Percentiles rank a stretch among this genome's conserved stretches.
These are phyloP conservation scores for Calycopis cecrops DNA, from an alignment of 1,140 invertebrate genomes.

Conservation along the genomic window DNA sequence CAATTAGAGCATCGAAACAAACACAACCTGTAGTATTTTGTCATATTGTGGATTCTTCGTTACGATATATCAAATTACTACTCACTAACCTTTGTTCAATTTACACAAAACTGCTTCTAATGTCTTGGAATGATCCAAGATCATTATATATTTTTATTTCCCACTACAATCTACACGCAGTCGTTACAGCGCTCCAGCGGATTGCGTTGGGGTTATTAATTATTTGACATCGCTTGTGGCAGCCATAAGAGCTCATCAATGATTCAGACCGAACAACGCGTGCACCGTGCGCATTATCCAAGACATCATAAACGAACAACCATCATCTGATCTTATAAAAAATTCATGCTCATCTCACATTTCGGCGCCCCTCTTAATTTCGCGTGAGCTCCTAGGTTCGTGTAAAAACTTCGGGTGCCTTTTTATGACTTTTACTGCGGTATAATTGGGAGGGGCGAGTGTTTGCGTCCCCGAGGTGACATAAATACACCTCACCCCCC, in stretches of 20 bases:
- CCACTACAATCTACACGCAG: no score
- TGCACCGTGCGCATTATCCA: constrained; percentile 62
- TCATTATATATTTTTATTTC: no score
- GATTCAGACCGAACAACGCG: constrained; percentile 61
- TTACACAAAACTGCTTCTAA: no score
- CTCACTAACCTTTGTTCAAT: no score
- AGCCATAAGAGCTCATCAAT: constrained; percentile 64
- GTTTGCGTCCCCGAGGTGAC: constrained; percentile 69
- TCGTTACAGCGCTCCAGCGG: constrained; percentile 2
- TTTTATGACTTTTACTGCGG: constrained; percentile 75
- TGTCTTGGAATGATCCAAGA: no score
- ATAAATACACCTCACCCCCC: constrained; percentile 66
- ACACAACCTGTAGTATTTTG: no score
- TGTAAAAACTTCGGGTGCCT: constrained; percentile 74
- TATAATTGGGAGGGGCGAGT: constrained; percentile 73
- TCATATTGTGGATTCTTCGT: no score
- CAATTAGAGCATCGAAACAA: no score
- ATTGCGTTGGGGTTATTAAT: constrained; percentile 54
- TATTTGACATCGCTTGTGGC: constrained; percentile 54
- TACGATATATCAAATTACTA: no score
- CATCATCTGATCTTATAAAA: constrained; percentile 73
- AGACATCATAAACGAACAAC: constrained; percentile 71
- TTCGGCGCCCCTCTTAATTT: constrained; percentile 74
- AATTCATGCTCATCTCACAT: constrained; percentile 74
- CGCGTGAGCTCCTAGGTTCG: constrained; percentile 68